Evolutionary conservation across 2,888 invertebrate genomes (phyloP).

Genomic region (Oasisia sp.): DNA sequence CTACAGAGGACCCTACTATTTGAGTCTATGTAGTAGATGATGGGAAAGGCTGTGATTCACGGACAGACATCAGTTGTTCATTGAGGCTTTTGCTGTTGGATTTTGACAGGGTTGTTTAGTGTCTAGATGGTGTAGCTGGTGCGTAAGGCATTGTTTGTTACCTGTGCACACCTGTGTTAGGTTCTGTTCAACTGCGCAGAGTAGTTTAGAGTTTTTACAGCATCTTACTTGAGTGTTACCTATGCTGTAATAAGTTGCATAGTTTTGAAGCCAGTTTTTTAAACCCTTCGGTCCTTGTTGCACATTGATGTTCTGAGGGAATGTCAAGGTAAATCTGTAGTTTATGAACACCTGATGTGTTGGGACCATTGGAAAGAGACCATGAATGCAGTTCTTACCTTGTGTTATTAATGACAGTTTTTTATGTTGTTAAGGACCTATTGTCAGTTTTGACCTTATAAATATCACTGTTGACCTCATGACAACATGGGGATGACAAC

Average conservation of each 20-base stretch:
- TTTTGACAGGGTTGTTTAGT: neutral
- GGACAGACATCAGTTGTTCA: neutral
- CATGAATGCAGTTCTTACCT: neutral
- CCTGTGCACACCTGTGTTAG: neutral
- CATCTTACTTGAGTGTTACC: neutral
- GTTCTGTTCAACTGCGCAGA: neutral
- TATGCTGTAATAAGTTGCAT: too few relatives aligned
- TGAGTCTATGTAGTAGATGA: neutral
- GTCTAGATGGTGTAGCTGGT: neutral
- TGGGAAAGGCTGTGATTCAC: neutral
- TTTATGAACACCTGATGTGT: neutral
- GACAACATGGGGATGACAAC: too few relatives aligned
- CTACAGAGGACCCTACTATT: neutral
- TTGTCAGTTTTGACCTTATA: too few relatives aligned
- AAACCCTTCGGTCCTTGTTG: too few relatives aligned
- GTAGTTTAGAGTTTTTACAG: neutral
- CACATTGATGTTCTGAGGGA: too few relatives aligned
- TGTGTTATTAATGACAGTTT: neutral
- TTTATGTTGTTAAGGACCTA: neutral
- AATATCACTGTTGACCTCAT: too few relatives aligned
- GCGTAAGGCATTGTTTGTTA: neutral
- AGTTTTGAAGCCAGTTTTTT: too few relatives aligned
- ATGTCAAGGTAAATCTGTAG: neutral
- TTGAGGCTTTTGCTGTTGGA: neutral
- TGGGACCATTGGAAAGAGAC: neutral